Evolutionary conservation across 2,113 vertebrate genomes (phyloP).

Genomic region (Sigmodon hispidus): DNA sequence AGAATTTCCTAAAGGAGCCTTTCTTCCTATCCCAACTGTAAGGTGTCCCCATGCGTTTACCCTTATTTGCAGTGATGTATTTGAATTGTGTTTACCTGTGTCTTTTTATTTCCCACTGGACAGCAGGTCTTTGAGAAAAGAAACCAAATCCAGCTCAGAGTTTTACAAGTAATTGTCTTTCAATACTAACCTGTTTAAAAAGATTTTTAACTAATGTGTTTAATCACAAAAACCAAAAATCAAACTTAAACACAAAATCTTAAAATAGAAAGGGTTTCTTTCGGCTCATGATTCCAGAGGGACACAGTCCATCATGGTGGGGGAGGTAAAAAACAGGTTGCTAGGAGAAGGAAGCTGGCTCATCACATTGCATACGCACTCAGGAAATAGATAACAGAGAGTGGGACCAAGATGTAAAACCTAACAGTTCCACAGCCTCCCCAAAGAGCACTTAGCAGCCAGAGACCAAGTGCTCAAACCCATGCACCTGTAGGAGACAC

Average conservation of each 20-base stretch:
- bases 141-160: not conserved
- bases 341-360: not conserved
- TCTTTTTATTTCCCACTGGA: constrained; percentile 14
- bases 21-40: not conserved
- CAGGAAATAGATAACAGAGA: not conserved
- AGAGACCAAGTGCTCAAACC: not conserved
- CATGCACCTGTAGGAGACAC: no score
- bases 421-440: not conserved
- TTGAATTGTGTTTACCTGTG: not conserved
- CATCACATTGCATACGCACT: not conserved
- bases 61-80: not conserved
- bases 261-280: not conserved
- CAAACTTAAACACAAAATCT: not conserved
- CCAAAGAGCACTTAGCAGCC: no score
- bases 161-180: not conserved
- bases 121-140: not conserved
- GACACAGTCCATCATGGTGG: no score
- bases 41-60: not conserved
- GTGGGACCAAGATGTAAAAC: not conserved
- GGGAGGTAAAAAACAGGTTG: not conserved
- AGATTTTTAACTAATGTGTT: not conserved
- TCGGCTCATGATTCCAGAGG: not conserved
- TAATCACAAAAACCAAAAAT: not conserved
- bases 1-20: not conserved
- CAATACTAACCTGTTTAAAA: not conserved